These are phyloP conservation scores for Mechanitis mazaeus DNA, from an alignment of 2,888 invertebrate genomes.

Conservation along the genomic window DNA sequence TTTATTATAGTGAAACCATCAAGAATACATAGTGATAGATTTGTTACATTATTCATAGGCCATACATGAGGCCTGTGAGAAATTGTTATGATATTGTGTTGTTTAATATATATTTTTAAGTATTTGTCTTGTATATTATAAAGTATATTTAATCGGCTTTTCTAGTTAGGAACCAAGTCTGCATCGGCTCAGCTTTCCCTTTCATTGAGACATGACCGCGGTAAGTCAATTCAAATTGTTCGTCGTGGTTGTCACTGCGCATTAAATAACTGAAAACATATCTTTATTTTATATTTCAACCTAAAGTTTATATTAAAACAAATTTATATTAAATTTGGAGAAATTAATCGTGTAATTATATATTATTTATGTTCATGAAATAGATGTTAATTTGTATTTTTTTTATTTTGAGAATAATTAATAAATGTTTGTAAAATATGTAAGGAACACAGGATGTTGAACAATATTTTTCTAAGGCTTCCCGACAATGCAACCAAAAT, in stretches of 20 bases:
- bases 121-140: conserved; percentile 26
- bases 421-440: background rate
- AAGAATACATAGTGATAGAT: no score
- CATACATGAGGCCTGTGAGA: no score
- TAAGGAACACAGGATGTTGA: conserved; percentile 7
- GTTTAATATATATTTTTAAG: background rate
- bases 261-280: conserved; percentile 82
- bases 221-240: conserved; percentile 88
- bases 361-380: no score
- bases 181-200: conserved; percentile 95
- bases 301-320: no score
- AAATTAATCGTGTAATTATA: no score
- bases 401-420: no score
- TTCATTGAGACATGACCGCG: conserved; percentile 95
- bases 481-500: conserved; percentile 41
- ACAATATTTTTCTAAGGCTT: conserved; percentile 45
- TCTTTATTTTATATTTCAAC: background rate
- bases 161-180: conserved; percentile 89
- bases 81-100: background rate
- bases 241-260: conserved; percentile 88
- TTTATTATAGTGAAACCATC: no score
- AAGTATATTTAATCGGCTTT: conserved; percentile 43
- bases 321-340: no score
- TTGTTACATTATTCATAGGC: no score
- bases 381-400: no score